Conservation (phyloP, 2,888 invertebrate species). For the Petrolisthes manimaculis region DNA sequence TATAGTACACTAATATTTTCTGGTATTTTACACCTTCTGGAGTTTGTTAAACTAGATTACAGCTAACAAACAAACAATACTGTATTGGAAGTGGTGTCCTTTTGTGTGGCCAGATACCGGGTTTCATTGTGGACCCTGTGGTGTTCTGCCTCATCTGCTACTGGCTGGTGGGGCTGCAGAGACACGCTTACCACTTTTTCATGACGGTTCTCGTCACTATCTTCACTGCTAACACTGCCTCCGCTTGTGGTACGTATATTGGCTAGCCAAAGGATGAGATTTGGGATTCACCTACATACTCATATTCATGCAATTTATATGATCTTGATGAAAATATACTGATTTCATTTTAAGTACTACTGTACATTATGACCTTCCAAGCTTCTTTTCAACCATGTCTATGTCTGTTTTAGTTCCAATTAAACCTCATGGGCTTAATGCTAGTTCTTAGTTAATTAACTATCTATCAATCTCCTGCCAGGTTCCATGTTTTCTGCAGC, state of each 20-base stretch:
- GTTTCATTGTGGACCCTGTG: conserved; percentile 84
- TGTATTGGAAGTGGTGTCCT: neutral
- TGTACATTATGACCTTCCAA: too few relatives aligned
- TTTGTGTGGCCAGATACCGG: conserved; percentile 78
- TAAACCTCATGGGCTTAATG: too few relatives aligned
- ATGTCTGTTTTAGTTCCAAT: too few relatives aligned
- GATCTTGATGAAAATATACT: too few relatives aligned
- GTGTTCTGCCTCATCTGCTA: conserved; percentile 86
- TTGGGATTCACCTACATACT: too few relatives aligned
- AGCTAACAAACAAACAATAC: neutral
- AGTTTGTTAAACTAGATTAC: too few relatives aligned
- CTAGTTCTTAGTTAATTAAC: neutral
- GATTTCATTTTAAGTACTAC: too few relatives aligned
- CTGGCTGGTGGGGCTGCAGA: conserved; percentile 84
- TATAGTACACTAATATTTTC: too few relatives aligned
- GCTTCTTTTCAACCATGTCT: too few relatives aligned
- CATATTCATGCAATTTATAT: too few relatives aligned
- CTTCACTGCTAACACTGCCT: conserved; percentile 86
- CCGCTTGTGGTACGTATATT: conserved; percentile 80
- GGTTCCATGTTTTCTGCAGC: conserved; percentile 88
- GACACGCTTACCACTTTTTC: conserved; percentile 78
- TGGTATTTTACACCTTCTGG: too few relatives aligned
- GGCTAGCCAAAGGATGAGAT: too few relatives aligned
- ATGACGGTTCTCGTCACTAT: conserved; percentile 79
- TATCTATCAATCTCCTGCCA: conserved; percentile 69